phyloP scores from a whole-genome alignment of 1,140 invertebrate genomes.

The Dreissena polymorpha region DNA sequence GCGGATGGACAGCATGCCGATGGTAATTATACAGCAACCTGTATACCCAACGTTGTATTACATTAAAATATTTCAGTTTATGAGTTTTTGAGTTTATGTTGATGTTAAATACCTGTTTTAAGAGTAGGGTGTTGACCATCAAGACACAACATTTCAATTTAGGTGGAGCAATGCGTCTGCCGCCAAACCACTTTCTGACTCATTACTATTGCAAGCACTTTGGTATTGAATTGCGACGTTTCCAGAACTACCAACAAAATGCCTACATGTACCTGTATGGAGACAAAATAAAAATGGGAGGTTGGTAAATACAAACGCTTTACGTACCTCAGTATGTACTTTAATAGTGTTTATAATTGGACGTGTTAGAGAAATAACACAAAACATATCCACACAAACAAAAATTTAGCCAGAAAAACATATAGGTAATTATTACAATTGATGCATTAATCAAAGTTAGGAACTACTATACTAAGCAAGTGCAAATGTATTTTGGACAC shows the following conservation, averaged over 20 bases:
- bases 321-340: background rate
- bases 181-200: slow-evolving; percentile 52
- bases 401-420: too few relatives aligned
- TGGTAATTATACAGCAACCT: background rate
- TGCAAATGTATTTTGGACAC: background rate
- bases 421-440: too few relatives aligned
- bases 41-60: background rate
- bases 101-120: background rate
- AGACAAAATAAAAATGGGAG: slow-evolving; percentile 47
- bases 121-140: background rate
- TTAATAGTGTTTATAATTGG: background rate
- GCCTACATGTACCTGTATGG: slow-evolving; percentile 36
- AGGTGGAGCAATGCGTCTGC: slow-evolving; percentile 61
- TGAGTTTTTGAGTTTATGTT: background rate
- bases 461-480: background rate
- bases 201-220: slow-evolving; percentile 52
- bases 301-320: slow-evolving; percentile 6
- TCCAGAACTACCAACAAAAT: slow-evolving; percentile 49
- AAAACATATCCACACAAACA: too few relatives aligned
- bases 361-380: background rate
- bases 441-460: too few relatives aligned
- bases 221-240: slow-evolving; percentile 19
- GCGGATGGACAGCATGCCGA: slow-evolving; percentile 16
- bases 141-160: background rate
- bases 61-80: background rate